Percentiles rank a stretch among this genome's conserved stretches.
Evolutionary conservation across 2,797 vertebrate species (phyloP).

Genomic region (Acanthurus leucopareius): DNA sequence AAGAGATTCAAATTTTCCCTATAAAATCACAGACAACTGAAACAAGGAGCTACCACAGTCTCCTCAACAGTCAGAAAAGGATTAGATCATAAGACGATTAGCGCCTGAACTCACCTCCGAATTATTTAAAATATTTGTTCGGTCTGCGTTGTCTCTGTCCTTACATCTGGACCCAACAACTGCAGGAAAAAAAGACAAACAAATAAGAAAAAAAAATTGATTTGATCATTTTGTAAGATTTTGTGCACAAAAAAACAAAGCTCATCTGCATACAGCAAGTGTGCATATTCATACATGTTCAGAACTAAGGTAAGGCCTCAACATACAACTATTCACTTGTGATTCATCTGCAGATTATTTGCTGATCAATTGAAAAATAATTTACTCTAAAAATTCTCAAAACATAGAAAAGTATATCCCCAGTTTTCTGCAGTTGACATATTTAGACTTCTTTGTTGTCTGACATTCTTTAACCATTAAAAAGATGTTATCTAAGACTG

Average conservation of each 20-base stretch:
- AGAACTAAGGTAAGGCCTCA: neutral
- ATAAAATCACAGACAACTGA: neutral
- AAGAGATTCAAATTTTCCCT: no score
- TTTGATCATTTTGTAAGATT: neutral
- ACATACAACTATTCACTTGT: neutral
- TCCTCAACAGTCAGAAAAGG: neutral
- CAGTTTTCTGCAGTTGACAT: neutral
- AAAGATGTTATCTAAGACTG: conserved; percentile 12
- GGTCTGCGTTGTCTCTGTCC: conserved; percentile 3
- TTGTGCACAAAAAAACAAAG: neutral
- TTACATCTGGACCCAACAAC: conserved; percentile 52
- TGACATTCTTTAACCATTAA: neutral
- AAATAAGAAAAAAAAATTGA: neutral
- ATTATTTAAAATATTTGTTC: neutral
- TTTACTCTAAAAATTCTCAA: neutral
- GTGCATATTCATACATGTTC: neutral
- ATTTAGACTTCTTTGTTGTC: neutral
- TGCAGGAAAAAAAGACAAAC: neutral
- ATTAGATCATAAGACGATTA: neutral
- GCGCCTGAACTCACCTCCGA: conserved; percentile 32
- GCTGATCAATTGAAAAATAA: neutral
- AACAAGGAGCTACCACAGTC: neutral
- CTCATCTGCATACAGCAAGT: neutral
- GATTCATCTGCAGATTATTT: neutral
- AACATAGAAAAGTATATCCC: neutral